These are phyloP conservation scores for Cinclus cinclus DNA, from an alignment of 2,113 vertebrate species.

Conservation along the genomic window DNA sequence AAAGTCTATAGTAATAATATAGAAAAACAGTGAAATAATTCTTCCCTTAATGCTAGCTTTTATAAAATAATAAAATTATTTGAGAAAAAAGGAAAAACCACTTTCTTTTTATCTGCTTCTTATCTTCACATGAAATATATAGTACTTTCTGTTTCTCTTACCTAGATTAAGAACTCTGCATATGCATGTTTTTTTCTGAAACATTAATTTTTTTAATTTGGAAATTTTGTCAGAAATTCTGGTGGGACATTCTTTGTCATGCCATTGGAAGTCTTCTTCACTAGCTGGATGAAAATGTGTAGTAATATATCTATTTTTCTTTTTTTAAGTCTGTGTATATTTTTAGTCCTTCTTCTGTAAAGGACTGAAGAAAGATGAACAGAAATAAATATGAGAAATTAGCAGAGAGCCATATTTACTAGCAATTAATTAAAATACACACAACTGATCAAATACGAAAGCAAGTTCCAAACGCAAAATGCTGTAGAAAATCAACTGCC, in stretches of 20 bases:
- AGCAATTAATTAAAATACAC: neutral
- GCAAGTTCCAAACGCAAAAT: neutral
- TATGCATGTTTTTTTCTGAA: neutral
- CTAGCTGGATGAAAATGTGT: neutral
- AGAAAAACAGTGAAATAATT: neutral
- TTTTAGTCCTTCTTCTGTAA: neutral
- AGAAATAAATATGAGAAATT: neutral
- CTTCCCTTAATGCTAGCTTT: neutral
- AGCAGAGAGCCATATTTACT: neutral
- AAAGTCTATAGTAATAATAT: neutral
- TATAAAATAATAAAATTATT: neutral
- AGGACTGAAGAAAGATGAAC: neutral
- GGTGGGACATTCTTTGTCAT: neutral
- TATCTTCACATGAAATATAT: neutral
- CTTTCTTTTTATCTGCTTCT: neutral
- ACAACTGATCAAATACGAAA: neutral
- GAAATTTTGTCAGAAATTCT: neutral
- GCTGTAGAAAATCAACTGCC: neutral
- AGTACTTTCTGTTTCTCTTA: neutral
- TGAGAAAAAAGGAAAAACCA: neutral
- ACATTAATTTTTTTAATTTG: neutral
- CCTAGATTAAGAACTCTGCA: neutral
- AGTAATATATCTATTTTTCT: neutral
- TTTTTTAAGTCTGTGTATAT: fast-evolving
- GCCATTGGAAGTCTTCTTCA: neutral